A percentile compares a stretch with the other conserved stretches of the same genome.
Conservation (phyloP, 2,888 invertebrate genomes). For the Gisinianus flammeolus region DNA sequence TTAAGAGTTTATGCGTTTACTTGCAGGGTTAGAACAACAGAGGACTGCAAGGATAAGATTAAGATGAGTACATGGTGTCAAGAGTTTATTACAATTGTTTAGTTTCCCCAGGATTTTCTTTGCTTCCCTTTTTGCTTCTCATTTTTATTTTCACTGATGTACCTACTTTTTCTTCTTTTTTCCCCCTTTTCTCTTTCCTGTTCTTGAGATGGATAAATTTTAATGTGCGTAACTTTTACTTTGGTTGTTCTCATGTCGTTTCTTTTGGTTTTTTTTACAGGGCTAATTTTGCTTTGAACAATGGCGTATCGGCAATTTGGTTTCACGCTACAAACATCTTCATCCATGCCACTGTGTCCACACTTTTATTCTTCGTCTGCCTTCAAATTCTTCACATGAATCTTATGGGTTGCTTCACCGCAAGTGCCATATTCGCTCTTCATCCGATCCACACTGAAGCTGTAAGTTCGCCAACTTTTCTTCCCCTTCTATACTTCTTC, state of each 20-base stretch:
- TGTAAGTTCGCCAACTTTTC: constrained; percentile 68
- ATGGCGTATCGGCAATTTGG: constrained; percentile 73
- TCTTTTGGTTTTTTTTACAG: constrained; percentile 65
- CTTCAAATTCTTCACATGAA: constrained; percentile 71
- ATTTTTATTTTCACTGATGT: too few relatives aligned
- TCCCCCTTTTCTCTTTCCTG: not conserved
- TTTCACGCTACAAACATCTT: constrained; percentile 81
- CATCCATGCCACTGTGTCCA: constrained; percentile 76
- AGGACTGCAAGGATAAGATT: too few relatives aligned
- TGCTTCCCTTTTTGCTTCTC: too few relatives aligned
- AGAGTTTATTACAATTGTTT: too few relatives aligned
- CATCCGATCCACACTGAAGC: constrained; percentile 91
- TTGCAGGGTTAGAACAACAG: too few relatives aligned
- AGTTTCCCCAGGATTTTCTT: too few relatives aligned
- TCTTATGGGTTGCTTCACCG: constrained; percentile 73
- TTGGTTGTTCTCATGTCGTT: too few relatives aligned
- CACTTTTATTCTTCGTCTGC: constrained; percentile 73
- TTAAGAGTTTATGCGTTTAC: too few relatives aligned
- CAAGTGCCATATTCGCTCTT: constrained; percentile 78
- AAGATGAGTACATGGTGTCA: too few relatives aligned
- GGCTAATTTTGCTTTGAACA: constrained; percentile 73
- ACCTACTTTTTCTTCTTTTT: not conserved
- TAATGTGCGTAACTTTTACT: too few relatives aligned
- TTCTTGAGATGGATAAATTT: not conserved
- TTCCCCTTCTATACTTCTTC: not conserved